These are phyloP conservation scores for Frankliniella intonsa DNA, from an alignment of 2,888 invertebrate species.

Conservation along the genomic window DNA sequence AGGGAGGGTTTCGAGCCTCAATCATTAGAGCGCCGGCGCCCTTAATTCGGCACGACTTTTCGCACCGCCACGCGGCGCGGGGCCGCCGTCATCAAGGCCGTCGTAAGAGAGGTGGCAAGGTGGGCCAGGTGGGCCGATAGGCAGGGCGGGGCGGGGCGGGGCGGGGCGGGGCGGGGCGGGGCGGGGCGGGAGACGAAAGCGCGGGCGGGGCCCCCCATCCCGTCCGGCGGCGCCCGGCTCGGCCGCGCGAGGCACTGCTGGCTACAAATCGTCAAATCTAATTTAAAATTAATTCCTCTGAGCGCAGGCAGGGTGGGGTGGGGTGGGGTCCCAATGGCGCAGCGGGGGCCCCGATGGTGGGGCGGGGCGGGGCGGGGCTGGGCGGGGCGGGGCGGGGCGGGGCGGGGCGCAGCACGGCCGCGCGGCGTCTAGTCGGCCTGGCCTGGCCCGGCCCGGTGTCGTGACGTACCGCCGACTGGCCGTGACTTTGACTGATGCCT, in stretches of 20 bases:
- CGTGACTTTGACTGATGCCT: conserved; percentile 16
- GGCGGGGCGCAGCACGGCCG: neutral
- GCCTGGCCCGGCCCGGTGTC: neutral
- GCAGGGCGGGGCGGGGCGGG: neutral
- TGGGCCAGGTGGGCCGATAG: neutral
- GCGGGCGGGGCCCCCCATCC: no score
- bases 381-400: neutral
- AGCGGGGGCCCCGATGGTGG: neutral
- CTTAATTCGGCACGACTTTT: no score
- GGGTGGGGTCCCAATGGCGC: neutral
- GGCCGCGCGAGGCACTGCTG: neutral
- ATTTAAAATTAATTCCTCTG: conserved; percentile 22
- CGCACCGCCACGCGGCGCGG: no score
- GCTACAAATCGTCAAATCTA: conserved; percentile 23
- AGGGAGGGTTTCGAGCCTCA: no score
- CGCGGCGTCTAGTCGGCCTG: neutral
- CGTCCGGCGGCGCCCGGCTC: neutral
- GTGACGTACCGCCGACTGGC: neutral
- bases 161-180: neutral
- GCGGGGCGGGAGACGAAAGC: neutral
- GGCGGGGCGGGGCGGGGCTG: neutral
- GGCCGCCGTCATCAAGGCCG: neutral
- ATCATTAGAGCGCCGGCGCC: no score
- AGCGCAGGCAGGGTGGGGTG: neutral
- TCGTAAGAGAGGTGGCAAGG: neutral